These are phyloP conservation scores for Imbricaverruca yamaguchii DNA, from an alignment of 2,888 invertebrate genomes.

Conservation along the genomic window DNA sequence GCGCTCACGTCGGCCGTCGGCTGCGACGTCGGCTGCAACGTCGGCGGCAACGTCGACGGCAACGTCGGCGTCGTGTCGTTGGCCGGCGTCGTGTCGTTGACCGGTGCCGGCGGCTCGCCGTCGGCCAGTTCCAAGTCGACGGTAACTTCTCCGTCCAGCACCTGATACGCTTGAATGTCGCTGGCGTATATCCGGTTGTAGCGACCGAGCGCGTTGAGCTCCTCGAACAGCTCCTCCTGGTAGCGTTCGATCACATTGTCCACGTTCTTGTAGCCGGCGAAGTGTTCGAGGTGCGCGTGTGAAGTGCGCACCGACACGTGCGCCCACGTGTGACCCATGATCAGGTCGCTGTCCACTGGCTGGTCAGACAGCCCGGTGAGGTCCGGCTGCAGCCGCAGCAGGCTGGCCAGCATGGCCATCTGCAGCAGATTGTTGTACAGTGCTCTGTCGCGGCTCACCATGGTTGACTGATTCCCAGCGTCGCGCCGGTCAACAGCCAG, in stretches of 20 bases:
- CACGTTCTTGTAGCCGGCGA: constrained; percentile 61
- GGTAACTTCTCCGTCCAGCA: constrained; percentile 50
- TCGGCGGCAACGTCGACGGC: background rate
- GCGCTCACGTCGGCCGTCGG: background rate
- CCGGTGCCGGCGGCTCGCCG: background rate
- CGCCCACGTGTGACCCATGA: constrained; percentile 32
- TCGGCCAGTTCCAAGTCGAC: too few relatives aligned
- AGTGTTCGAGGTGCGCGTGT: constrained; percentile 30
- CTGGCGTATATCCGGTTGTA: constrained; percentile 48
- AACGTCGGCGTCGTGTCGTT: background rate
- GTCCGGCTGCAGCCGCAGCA: constrained; percentile 67
- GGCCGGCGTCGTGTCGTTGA: background rate
- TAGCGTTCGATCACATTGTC: constrained; percentile 63
- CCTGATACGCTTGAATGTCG: constrained; percentile 45
- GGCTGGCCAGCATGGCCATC: constrained; percentile 68
- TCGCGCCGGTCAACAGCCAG: too few relatives aligned
- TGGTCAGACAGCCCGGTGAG: constrained; percentile 47
- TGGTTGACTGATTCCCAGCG: constrained; percentile 37
- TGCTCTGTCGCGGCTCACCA: constrained; percentile 74
- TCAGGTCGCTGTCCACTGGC: constrained; percentile 45
- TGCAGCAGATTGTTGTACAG: constrained; percentile 74
- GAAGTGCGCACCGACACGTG: constrained; percentile 32
- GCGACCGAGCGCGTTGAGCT: constrained; percentile 60
- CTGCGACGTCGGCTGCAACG: background rate
- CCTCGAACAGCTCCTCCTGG: constrained; percentile 63